A percentile compares a stretch with the other conserved stretches of the same genome.
Evolutionary conservation across 2,888 invertebrate genomes (phyloP).

Genomic region (Apamea sordens): DNA sequence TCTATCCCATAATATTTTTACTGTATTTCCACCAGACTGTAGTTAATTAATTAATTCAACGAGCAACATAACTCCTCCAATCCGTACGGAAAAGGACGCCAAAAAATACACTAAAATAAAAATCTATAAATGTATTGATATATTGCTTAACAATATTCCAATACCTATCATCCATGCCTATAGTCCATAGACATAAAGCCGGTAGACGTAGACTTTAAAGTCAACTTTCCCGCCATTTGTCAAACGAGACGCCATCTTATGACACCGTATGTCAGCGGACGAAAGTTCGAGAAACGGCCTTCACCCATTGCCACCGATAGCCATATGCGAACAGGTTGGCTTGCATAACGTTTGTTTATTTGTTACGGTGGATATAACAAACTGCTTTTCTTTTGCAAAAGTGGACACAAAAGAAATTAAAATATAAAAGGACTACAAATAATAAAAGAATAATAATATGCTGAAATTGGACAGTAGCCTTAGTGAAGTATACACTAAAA

Average conservation of each 20-base stretch:
- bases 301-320: conserved; percentile 82
- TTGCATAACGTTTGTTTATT: conserved; percentile 84
- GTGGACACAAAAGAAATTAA: neutral
- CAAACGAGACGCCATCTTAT: conserved; percentile 51
- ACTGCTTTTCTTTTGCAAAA: conserved; percentile 10
- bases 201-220: conserved; percentile 17
- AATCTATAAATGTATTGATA: conserved; percentile 4
- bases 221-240: conserved; percentile 54
- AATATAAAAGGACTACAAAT: neutral
- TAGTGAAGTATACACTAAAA: neutral
- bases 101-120: neutral
- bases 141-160: neutral
- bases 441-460: neutral
- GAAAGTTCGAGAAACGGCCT: conserved; percentile 83
- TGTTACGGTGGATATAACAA: conserved; percentile 53
- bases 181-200: conserved; percentile 30
- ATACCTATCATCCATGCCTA: neutral
- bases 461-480: neutral
- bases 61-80: neutral
- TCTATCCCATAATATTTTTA: too few species aligned
- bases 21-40: neutral
- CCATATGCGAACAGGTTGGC: conserved; percentile 69
- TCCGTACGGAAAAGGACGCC: neutral
- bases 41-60: neutral
- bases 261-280: conserved; percentile 61